A percentile compares a stretch with the other conserved stretches of the same genome.
These are phyloP conservation scores for Hozukius guyotensis DNA, from an alignment of 2,797 vertebrate species.

Conservation along the genomic window DNA sequence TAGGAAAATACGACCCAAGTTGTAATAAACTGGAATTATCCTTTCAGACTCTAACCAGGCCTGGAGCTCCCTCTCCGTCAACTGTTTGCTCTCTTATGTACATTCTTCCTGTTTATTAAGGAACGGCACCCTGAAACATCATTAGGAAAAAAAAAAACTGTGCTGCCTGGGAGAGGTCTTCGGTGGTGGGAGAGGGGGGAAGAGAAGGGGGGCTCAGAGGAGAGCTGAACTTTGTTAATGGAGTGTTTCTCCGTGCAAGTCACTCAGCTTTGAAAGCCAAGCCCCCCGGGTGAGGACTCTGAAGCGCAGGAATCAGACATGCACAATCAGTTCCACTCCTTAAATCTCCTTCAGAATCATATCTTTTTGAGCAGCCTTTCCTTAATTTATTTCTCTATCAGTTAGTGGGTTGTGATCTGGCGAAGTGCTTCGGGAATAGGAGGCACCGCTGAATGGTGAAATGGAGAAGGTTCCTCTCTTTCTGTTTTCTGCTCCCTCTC, in stretches of 20 bases:
- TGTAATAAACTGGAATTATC: constrained; percentile 33
- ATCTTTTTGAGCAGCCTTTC: constrained; percentile 87
- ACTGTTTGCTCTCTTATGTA: constrained; percentile 35
- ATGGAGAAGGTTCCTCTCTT: constrained; percentile 78
- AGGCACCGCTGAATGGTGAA: constrained; percentile 77
- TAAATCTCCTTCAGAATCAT: constrained; percentile 88
- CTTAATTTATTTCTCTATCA: constrained; percentile 88
- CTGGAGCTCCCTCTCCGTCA: constrained; percentile 27
- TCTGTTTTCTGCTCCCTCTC: constrained; percentile 71
- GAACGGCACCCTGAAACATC: constrained; percentile 62
- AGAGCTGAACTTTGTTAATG: constrained; percentile 87
- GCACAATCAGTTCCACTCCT: constrained; percentile 90
- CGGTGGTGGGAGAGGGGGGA: constrained; percentile 38
- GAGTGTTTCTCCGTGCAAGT: constrained; percentile 84
- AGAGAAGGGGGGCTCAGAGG: constrained; percentile 48
- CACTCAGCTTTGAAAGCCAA: constrained; percentile 88
- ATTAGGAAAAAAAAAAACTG: constrained; percentile 47
- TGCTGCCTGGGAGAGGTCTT: constrained; percentile 69
- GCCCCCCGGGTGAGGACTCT: constrained; percentile 85
- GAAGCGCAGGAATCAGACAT: constrained; percentile 88
- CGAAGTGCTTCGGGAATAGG: constrained; percentile 83
- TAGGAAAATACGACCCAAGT: constrained; percentile 11
- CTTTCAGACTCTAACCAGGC: constrained; percentile 18
- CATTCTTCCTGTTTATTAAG: constrained; percentile 56
- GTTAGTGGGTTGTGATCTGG: constrained; percentile 88